Percentiles rank a stretch among this genome's conserved stretches.
These are phyloP conservation scores for Austrolebias charrua DNA, from an alignment of 2,797 vertebrate species.

Conservation along the genomic window DNA sequence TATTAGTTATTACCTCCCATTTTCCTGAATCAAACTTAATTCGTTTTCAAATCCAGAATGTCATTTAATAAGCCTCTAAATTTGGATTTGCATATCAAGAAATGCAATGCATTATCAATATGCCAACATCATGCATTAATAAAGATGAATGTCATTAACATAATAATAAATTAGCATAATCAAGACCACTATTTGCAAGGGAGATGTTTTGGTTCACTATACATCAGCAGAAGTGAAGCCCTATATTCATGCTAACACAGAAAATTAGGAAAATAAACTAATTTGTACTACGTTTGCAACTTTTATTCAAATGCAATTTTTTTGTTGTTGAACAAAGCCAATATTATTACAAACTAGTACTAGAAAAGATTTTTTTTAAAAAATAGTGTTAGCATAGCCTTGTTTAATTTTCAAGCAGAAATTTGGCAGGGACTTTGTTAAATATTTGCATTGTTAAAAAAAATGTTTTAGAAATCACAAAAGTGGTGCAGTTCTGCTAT, in stretches of 20 bases:
- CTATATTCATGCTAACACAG: not conserved
- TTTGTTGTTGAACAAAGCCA: no score
- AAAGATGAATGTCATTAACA: constrained; percentile 74
- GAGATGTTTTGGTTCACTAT: constrained; percentile 35
- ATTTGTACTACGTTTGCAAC: not conserved
- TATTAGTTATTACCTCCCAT: not conserved
- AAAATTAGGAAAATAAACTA: not conserved
- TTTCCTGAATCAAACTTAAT: constrained; percentile 14
- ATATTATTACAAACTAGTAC: no score
- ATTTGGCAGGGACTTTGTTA: no score
- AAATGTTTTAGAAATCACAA: no score
- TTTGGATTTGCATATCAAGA: constrained; percentile 68
- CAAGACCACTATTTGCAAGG: constrained; percentile 70
- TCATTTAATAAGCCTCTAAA: constrained; percentile 57
- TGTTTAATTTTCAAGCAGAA: no score
- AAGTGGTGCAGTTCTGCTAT: no score
- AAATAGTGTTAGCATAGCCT: no score
- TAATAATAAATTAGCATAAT: constrained; percentile 79
- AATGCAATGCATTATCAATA: constrained; percentile 72
- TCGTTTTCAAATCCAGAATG: constrained; percentile 32
- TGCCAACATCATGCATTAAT: constrained; percentile 79
- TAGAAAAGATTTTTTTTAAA: no score
- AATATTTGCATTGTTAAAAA: no score
- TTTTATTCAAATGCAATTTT: not conserved
- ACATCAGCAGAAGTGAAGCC: constrained; percentile 45